Evolutionary conservation across 1,140 invertebrate species (phyloP), one percentile per base, ranked within the genome.

Genomic region (Magallana angulata): DNA sequence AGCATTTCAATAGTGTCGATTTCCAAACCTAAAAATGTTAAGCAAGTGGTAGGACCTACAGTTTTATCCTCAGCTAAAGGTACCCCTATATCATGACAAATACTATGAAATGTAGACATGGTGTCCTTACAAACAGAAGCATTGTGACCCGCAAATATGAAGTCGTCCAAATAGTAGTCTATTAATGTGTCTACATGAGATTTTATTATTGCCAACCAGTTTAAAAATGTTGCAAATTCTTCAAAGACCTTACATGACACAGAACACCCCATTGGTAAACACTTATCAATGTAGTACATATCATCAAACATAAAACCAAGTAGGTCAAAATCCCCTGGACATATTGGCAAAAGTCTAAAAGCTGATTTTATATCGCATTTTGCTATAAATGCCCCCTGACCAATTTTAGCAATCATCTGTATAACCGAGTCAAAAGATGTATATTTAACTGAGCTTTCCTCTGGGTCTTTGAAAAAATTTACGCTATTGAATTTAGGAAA

Each of bases 201-300:
- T 9, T 30, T n/a, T 24, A 4, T 2, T 58, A 84, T 60, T 57
- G 81, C 86, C 16, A 80, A 5, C 88, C 88, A 89, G 6, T 89
- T 30, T 30, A 24, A 62, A 87, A 85, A 36, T 16, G 88, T 89
- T 36, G 85, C 62, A 87, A 89, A 87, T n/a, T 82, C 87, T 82
- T 87, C 88, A 68, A 36, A 36, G 36, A 36, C 36, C 36, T 36
- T 36, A 36, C 36, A 36, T 36, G 36, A 36, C 36, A 36, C 36
- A 36, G 36, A 36, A 36, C 36, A 36, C 36, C 36, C 36, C 36
- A 36, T 36, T 4, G 36, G 36, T 36, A 36, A 36, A 36, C 36
- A 36, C 36, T 36, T 36, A 36, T 36, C 36, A 36, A 36, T 36
- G 36, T 36, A 36, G 36, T 36, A 36, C 36, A 36, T 36, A 36